Conservation (phyloP, 2,113 vertebrate genomes). For the Leucosticte australis region DNA sequence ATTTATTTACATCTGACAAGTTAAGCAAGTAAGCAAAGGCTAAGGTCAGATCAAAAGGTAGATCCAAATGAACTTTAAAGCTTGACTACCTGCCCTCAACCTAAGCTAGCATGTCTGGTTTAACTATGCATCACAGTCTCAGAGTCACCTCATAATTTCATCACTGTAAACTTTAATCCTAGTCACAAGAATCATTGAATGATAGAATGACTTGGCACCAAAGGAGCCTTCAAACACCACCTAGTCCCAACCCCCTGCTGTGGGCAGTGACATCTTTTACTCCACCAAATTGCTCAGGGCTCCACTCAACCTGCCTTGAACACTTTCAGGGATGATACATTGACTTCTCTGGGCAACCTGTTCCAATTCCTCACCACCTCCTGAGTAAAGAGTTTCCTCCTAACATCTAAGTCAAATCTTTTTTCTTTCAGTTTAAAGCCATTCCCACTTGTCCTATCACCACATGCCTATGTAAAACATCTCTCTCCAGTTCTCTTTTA, state of each 20-base stretch:
- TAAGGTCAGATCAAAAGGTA: neutral
- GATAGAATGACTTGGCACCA: neutral
- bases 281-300: no score
- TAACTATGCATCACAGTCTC: neutral
- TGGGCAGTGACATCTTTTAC: neutral
- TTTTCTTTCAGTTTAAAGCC: neutral
- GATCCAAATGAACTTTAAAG: neutral
- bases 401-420: neutral
- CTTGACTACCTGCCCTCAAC: neutral
- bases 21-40: neutral
- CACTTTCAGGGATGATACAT: neutral
- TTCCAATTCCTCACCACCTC: neutral
- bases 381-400: neutral
- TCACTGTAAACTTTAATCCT: neutral
- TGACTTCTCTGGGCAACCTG: neutral
- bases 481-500: neutral
- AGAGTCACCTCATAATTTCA: neutral
- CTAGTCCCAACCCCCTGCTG: neutral
- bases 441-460: neutral
- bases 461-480: neutral
- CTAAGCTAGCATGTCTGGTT: neutral
- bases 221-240: neutral
- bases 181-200: neutral
- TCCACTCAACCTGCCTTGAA: neutral
- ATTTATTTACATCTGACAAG: neutral